Percentiles rank a stretch among this genome's conserved stretches.
Evolutionary conservation across 1,140 invertebrate genomes (phyloP).

Genomic region (Calliphora vicina): DNA sequence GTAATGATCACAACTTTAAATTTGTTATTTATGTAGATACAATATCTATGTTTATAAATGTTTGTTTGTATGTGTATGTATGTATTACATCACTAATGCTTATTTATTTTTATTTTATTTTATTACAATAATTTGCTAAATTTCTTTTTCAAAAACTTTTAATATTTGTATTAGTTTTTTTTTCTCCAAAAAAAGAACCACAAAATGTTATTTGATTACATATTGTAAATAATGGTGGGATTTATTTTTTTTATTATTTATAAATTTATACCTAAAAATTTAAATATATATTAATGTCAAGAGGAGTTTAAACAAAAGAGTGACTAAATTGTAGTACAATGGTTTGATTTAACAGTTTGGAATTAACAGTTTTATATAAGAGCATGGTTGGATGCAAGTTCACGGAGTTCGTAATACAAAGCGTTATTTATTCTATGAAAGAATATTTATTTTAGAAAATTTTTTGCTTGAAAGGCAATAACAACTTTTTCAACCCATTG

Average conservation of each 20-base stretch:
- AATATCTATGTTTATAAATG: background rate
- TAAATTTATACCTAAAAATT: background rate
- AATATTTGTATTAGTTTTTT: too few species aligned
- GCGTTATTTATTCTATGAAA: too few species aligned
- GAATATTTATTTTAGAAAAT: too few species aligned
- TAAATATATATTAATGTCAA: background rate
- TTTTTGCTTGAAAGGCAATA: too few species aligned
- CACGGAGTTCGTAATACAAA: too few species aligned
- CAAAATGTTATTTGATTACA: conserved; percentile 20
- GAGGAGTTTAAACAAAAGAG: background rate
- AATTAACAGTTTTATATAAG: background rate
- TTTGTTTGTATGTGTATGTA: too few species aligned
- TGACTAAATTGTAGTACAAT: too few species aligned
- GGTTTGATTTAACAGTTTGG: too few species aligned
- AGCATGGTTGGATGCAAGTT: too few species aligned
- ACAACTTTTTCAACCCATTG: too few species aligned
- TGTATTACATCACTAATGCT: too few species aligned
- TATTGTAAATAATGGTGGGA: conserved; percentile 33
- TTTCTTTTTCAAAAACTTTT: background rate
- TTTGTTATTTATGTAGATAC: background rate
- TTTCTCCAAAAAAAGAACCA: conserved; percentile 10
- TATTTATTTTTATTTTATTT: background rate
- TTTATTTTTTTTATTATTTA: background rate
- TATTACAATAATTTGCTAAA: background rate
- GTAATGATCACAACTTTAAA: conserved; percentile 41